A percentile compares a stretch with the other conserved stretches of the same genome.
Evolutionary conservation across 2,888 invertebrate genomes (phyloP).

Genomic region (Drosophila ezoana): DNA sequence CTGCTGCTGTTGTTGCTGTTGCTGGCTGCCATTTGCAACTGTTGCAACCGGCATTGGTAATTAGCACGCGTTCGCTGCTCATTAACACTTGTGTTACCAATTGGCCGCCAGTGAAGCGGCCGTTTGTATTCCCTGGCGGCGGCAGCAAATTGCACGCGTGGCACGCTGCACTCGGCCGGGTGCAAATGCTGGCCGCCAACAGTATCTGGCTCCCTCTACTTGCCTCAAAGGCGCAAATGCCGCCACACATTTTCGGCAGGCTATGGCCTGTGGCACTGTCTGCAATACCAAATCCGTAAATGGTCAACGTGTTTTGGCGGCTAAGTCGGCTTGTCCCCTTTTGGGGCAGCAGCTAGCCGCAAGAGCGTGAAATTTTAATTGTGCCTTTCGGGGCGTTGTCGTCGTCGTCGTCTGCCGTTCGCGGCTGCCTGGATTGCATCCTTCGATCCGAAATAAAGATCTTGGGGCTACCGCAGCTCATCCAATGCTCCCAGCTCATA

Average conservation of each 20-base stretch:
- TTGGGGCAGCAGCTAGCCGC: conserved; percentile 41
- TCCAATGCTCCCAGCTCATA: conserved; percentile 25
- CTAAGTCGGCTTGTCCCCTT: conserved; percentile 57
- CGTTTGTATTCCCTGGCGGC: conserved; percentile 45
- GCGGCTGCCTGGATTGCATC: conserved; percentile 40
- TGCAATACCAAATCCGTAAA: conserved; percentile 48
- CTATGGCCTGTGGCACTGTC: conserved; percentile 6
- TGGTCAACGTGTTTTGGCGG: conserved; percentile 56
- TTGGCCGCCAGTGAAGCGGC: neutral
- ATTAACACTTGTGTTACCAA: conserved; percentile 55
- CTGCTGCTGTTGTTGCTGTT: neutral
- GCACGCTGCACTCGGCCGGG: conserved; percentile 23
- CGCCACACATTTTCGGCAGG: conserved; percentile 51
- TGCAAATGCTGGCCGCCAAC: neutral
- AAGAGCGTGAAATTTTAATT: conserved; percentile 79
- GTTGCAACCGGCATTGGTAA: conserved; percentile 51
- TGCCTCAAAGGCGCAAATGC: conserved; percentile 73
- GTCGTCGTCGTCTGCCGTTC: conserved; percentile 20
- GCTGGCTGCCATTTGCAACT: conserved; percentile 29
- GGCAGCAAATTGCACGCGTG: conserved; percentile 68
- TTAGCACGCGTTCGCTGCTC: conserved; percentile 67
- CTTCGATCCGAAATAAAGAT: conserved; percentile 76
- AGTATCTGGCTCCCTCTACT: conserved; percentile 12
- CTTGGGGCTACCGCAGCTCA: conserved; percentile 67
- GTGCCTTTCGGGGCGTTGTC: conserved; percentile 78